Evolutionary conservation across 2,797 vertebrate species (phyloP), one percentile per base, ranked within the genome.

Genomic region (Rhodeus uyekii): DNA sequence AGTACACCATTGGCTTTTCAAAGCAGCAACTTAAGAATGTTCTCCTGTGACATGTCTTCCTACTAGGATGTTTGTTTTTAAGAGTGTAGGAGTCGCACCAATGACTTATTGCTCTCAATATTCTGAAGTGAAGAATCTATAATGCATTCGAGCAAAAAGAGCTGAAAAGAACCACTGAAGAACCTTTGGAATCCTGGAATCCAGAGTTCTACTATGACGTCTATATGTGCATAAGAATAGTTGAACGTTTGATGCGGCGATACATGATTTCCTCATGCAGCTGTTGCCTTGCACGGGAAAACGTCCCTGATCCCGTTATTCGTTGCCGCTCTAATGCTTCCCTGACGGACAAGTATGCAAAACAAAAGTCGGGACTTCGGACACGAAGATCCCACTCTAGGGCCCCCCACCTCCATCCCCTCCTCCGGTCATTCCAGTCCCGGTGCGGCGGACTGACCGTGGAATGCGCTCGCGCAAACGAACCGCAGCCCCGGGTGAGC

Each of bases 381-480:
- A 10, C 16, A 42, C 42, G 34, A 84, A 76, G 71, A 55, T 63
- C 67, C 18, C 74, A 71, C 46, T 67, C 65, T 58, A 42, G 78
- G 48, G 32, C 32, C 74, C 74, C 68, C 63, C n/a, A n/a, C n/a
- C n/a, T n/a, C 80, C 64, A 32, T 58, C 38, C 63, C 80, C 61
- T 68, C 27, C 44, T 65, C n/a, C 68, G 73, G 55, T 71, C 67
- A 81, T 55, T 77, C 72, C 74, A 78, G 74, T 34, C n/a, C 53
- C 50, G 80, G 44, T 63, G 79, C 78, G 76, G 50, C 63, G 72
- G 83, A 67, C 65, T 58, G 81, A 79, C 78, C 19, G 36, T 81
- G 67, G 78, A 74, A 67, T 34, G 44, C 61, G 32, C 67, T 74
- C 68, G 72, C 64, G 65, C 16, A 80, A 67, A 72, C 61, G 61